phyloP scores from a whole-genome alignment of 2,888 invertebrate genomes.

The Hyppa rectilinea region DNA sequence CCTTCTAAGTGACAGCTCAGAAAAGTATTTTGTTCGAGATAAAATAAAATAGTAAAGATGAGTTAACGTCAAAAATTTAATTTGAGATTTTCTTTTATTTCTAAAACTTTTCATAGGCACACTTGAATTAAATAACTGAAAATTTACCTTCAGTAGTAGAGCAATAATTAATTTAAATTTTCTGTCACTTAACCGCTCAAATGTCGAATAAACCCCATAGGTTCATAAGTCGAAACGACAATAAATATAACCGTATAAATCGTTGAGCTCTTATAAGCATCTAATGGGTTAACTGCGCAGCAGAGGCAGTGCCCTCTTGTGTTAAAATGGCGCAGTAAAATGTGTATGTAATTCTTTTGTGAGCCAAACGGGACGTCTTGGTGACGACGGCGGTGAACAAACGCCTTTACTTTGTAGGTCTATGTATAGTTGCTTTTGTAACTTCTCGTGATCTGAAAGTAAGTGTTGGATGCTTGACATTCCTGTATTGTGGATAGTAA shows the following conservation, averaged over 20 bases:
- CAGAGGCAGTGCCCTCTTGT: not conserved
- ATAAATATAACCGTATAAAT: too few species aligned
- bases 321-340: not conserved
- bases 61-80: conserved; percentile 25
- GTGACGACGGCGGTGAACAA: not conserved
- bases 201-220: too few species aligned
- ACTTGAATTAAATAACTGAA: not conserved
- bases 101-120: not conserved
- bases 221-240: too few species aligned
- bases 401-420: not conserved
- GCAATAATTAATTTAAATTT: too few species aligned
- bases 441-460: conserved; percentile 8
- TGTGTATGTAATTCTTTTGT: not conserved
- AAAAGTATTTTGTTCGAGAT: conserved; percentile 54
- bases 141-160: not conserved
- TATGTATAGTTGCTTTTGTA: conserved; percentile 14
- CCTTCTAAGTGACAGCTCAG: conserved; percentile 46
- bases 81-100: conserved; percentile 22
- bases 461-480: conserved; percentile 27
- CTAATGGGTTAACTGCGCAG: too few species aligned
- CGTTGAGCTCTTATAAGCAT: too few species aligned
- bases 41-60: conserved; percentile 28
- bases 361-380: not conserved
- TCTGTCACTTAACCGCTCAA: too few species aligned
- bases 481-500: conserved; percentile 13